Conservation (phyloP, 2,888 invertebrate genomes). For the Lasioglossum marginatum region DNA sequence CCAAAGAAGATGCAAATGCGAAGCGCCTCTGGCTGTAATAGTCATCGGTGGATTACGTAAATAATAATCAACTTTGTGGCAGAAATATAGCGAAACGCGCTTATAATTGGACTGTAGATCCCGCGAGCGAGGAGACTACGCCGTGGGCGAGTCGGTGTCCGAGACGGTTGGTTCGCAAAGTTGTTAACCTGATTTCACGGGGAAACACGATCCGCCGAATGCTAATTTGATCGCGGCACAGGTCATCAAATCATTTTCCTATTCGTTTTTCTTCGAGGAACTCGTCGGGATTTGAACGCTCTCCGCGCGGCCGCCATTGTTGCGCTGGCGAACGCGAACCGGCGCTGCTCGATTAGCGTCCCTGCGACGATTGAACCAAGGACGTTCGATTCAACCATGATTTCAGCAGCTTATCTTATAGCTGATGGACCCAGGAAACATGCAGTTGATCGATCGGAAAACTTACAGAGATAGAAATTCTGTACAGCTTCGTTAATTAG, state of each 20-base stretch:
- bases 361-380: neutral
- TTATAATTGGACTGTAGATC: neutral
- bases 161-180: neutral
- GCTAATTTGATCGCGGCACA: neutral
- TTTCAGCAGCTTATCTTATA: neutral
- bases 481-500: neutral
- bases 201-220: constrained; percentile 17
- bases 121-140: neutral
- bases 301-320: neutral
- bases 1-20: neutral
- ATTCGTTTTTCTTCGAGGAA: neutral
- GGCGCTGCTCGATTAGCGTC: neutral
- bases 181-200: constrained; percentile 48
- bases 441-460: neutral
- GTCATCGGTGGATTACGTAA: constrained; percentile 16
- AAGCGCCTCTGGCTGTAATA: neutral
- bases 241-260: neutral
- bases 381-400: neutral
- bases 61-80: neutral
- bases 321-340: neutral
- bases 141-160: neutral
- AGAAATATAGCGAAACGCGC: neutral
- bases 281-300: neutral
- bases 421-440: neutral
- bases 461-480: neutral